Evolutionary conservation across 2,888 invertebrate species (phyloP).

Genomic region (Phortica magna): DNA sequence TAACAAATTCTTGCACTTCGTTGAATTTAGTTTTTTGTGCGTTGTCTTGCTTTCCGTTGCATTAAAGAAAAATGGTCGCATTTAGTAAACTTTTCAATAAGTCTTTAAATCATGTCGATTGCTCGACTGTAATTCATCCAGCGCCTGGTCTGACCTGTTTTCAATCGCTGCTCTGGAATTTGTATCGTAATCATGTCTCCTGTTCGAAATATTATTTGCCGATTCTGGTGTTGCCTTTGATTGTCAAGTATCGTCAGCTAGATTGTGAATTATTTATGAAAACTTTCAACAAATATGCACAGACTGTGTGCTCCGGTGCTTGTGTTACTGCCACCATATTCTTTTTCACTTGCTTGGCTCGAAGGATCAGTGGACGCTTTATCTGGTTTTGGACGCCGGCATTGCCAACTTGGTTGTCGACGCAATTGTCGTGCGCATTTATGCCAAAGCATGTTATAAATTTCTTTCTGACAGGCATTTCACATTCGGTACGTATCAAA

Average conservation of each 20-base stretch:
- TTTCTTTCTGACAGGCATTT: slow-evolving; percentile 51
- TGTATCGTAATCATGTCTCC: slow-evolving; percentile 60
- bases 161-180: slow-evolving; percentile 54
- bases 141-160: slow-evolving; percentile 53
- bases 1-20: background rate
- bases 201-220: slow-evolving; percentile 56
- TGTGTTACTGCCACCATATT: slow-evolving; percentile 46
- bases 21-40: background rate
- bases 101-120: slow-evolving; percentile 46
- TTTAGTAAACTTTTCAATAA: slow-evolving; percentile 50
- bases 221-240: slow-evolving; percentile 54
- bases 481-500: slow-evolving; percentile 49
- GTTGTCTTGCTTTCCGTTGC: slow-evolving; percentile 6
- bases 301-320: slow-evolving; percentile 43
- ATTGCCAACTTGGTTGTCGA: slow-evolving; percentile 42
- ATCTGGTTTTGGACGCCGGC: slow-evolving; percentile 35
- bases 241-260: slow-evolving; percentile 47
- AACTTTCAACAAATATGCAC: slow-evolving; percentile 47
- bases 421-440: slow-evolving; percentile 47
- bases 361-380: slow-evolving; percentile 48
- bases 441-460: slow-evolving; percentile 44
- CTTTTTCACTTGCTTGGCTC: slow-evolving; percentile 46
- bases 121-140: slow-evolving; percentile 47
- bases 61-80: slow-evolving; percentile 43
- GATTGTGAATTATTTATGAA: slow-evolving; percentile 24